These are phyloP conservation scores for Acrobasis consociella DNA, from an alignment of 2,888 invertebrate species.

Conservation along the genomic window DNA sequence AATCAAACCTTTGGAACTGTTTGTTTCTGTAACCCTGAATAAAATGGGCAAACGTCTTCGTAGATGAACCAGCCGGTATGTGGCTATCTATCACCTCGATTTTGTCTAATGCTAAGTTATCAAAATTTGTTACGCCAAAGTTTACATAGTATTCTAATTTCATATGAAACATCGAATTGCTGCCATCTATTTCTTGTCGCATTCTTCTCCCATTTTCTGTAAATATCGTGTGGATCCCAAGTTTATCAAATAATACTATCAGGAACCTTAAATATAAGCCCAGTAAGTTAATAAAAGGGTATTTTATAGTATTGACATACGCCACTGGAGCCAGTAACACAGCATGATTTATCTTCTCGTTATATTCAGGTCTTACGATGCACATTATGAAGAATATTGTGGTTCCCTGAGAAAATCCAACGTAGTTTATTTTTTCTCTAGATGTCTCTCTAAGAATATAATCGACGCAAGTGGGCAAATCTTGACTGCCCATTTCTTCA, in stretches of 20 bases:
- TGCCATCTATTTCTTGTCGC: constrained; percentile 51
- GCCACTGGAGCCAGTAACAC: constrained; percentile 68
- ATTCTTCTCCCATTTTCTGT: constrained; percentile 49
- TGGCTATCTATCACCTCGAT: constrained; percentile 65
- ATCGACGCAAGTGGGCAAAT: constrained; percentile 66
- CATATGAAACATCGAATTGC: constrained; percentile 52
- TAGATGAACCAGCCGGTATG: constrained; percentile 63
- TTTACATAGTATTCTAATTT: constrained; percentile 56
- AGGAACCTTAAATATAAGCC: constrained; percentile 46
- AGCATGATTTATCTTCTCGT: constrained; percentile 63
- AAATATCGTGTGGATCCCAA: constrained; percentile 60
- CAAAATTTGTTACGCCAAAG: constrained; percentile 57
- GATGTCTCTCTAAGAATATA: constrained; percentile 54
- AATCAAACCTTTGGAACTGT: constrained; percentile 63
- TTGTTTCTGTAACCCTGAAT: constrained; percentile 60
- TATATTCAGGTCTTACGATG: constrained; percentile 62
- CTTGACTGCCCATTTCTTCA: constrained; percentile 70
- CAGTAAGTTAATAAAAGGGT: constrained; percentile 55
- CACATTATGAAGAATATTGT: constrained; percentile 68
- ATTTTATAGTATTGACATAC: constrained; percentile 52
- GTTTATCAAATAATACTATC: constrained; percentile 41
- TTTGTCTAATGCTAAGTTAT: constrained; percentile 50
- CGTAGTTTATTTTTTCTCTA: constrained; percentile 54
- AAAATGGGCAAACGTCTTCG: constrained; percentile 62
- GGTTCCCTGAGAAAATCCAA: constrained; percentile 73